Evolutionary conservation across 2,888 invertebrate genomes (phyloP).

Genomic region (Halocaridina rubra): DNA sequence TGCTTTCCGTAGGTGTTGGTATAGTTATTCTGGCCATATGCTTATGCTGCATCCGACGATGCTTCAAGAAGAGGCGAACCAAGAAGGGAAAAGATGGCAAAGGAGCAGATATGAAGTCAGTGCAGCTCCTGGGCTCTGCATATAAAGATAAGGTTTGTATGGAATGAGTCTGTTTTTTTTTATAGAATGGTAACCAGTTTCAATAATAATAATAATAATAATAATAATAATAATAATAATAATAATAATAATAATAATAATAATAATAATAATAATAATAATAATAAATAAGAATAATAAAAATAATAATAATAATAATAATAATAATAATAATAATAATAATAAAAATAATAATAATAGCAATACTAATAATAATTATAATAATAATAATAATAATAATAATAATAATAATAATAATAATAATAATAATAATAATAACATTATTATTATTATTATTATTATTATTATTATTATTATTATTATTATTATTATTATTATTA

Average conservation of each 20-base stretch:
- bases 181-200: too few relatives aligned
- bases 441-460: too few relatives aligned
- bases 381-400: too few relatives aligned
- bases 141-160: conserved; percentile 99
- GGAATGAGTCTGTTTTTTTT: too few relatives aligned
- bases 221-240: not conserved
- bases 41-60: conserved; percentile 87
- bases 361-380: too few relatives aligned
- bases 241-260: not conserved
- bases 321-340: too few relatives aligned
- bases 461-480: too few relatives aligned
- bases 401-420: too few relatives aligned
- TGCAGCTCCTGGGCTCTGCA: conserved; percentile 93
- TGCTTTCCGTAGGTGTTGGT: conserved; percentile 73
- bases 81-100: conserved; percentile 90
- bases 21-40: conserved; percentile 85
- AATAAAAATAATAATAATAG: too few relatives aligned
- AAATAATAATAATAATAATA: too few relatives aligned
- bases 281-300: not conserved
- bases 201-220: not conserved
- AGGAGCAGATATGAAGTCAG: conserved; percentile 95
- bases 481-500: too few relatives aligned
- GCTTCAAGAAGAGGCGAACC: conserved; percentile 90
- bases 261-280: not conserved
- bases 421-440: too few relatives aligned